Evolutionary conservation across 2,888 invertebrate genomes (phyloP).

Genomic region (Epirrhoe tristata): DNA sequence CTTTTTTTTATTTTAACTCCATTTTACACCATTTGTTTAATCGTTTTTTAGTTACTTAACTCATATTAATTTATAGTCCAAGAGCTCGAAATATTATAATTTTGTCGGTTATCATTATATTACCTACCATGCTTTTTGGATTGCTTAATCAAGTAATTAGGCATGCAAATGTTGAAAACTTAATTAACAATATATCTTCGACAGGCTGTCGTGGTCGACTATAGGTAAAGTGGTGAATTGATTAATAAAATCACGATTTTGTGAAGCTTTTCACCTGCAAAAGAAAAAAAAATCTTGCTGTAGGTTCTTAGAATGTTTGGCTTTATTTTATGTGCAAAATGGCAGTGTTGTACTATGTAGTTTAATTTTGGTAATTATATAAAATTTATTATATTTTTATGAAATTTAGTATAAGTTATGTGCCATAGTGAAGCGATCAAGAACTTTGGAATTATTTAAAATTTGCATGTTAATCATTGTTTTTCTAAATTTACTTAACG

Average conservation of each 20-base stretch:
- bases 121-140: constrained; percentile 53
- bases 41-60: constrained; percentile 4
- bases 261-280: constrained; percentile 45
- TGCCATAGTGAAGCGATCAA: constrained; percentile 76
- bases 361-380: constrained; percentile 39
- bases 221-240: constrained; percentile 64
- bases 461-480: constrained; percentile 42
- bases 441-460: constrained; percentile 32
- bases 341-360: constrained; percentile 47
- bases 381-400: constrained; percentile 30
- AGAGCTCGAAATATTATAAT: constrained; percentile 21
- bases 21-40: constrained; percentile 10
- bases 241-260: constrained; percentile 44
- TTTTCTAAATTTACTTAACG: constrained; percentile 26
- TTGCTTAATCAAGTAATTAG: constrained; percentile 56
- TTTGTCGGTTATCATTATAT: constrained; percentile 3
- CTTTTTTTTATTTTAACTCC: constrained; percentile 10
- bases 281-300: constrained; percentile 10
- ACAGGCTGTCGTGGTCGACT: constrained; percentile 68
- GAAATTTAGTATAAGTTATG: constrained; percentile 46
- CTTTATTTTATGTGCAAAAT: constrained; percentile 46
- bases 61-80: constrained; percentile 19
- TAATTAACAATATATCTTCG: constrained; percentile 48
- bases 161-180: constrained; percentile 53
- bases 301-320: constrained; percentile 44